Conservation (phyloP, 2,888 invertebrate species). For the Hypolimnas misippus region DNA sequence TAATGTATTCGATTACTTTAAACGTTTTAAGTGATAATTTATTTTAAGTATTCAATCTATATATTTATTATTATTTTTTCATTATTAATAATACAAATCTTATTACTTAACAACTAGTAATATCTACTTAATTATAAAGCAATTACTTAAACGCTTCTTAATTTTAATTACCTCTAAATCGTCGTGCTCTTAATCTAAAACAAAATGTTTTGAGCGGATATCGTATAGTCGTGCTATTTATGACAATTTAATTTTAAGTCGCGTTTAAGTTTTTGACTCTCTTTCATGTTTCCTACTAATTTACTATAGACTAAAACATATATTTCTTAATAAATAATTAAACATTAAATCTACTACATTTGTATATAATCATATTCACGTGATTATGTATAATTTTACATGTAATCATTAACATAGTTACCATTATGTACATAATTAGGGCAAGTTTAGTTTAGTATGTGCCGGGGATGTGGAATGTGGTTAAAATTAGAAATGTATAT, state of each 20-base stretch:
- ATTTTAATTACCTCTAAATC: too few relatives aligned
- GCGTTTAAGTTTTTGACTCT: too few relatives aligned
- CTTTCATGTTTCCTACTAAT: too few relatives aligned
- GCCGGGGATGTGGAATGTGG: slow-evolving; percentile 79
- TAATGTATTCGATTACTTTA: slow-evolving; percentile 15
- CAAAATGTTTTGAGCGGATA: too few relatives aligned
- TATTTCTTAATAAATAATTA: neutral
- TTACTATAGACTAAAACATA: too few relatives aligned
- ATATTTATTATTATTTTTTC: neutral
- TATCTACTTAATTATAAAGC: too few relatives aligned
- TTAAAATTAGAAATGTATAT: slow-evolving; percentile 28
- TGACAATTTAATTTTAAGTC: too few relatives aligned
- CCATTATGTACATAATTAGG: slow-evolving; percentile 39
- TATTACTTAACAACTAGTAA: too few relatives aligned
- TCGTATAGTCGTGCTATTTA: too few relatives aligned
- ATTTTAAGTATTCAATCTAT: neutral
- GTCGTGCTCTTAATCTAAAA: too few relatives aligned
- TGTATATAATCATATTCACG: slow-evolving; percentile 9
- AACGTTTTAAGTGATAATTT: neutral
- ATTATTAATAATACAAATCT: too few relatives aligned
- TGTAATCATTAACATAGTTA: slow-evolving; percentile 24
- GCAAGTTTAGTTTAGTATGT: slow-evolving; percentile 52
- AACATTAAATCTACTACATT: neutral
- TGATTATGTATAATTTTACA: slow-evolving; percentile 1
- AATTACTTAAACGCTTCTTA: too few relatives aligned